Percentiles rank a stretch among this genome's conserved stretches.
These are phyloP conservation scores for Caenorhabditis tropicalis DNA, from an alignment of 1,140 invertebrate genomes.

Conservation along the genomic window DNA sequence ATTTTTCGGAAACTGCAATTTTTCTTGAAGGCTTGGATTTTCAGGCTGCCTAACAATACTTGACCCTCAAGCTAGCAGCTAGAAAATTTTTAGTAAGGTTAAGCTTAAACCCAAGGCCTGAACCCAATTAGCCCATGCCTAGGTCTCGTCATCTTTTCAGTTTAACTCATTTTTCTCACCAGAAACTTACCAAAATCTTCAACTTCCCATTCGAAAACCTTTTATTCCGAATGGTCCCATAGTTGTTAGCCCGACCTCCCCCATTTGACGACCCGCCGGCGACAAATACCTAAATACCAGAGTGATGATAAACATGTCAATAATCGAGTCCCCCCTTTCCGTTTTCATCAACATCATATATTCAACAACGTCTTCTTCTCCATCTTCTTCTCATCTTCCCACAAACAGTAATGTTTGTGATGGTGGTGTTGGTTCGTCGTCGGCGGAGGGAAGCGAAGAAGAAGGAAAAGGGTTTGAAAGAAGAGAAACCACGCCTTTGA, in stretches of 20 bases:
- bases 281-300: slow-evolving; percentile 19
- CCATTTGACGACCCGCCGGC: not conserved
- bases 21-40: no score
- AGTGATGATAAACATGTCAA: slow-evolving; percentile 37
- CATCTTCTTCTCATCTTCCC: not conserved
- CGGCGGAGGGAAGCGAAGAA: not conserved
- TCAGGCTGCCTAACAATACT: no score
- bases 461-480: not conserved
- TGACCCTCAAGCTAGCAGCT: no score
- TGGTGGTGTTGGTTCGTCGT: no score
- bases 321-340: not conserved
- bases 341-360: not conserved
- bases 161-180: no score
- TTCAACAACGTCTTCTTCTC: not conserved
- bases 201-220: no score
- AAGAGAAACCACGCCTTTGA: not conserved
- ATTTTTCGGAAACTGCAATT: no score
- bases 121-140: no score
- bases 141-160: no score
- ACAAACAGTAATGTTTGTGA: slow-evolving; percentile 36
- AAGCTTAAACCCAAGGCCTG: no score
- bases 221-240: not conserved
- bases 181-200: no score
- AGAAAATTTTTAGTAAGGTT: no score
- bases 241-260: not conserved